Evolutionary conservation across 2,888 invertebrate genomes (phyloP), one percentile per base, ranked within the genome.

Genomic region (Zeuzera pyrina): DNA sequence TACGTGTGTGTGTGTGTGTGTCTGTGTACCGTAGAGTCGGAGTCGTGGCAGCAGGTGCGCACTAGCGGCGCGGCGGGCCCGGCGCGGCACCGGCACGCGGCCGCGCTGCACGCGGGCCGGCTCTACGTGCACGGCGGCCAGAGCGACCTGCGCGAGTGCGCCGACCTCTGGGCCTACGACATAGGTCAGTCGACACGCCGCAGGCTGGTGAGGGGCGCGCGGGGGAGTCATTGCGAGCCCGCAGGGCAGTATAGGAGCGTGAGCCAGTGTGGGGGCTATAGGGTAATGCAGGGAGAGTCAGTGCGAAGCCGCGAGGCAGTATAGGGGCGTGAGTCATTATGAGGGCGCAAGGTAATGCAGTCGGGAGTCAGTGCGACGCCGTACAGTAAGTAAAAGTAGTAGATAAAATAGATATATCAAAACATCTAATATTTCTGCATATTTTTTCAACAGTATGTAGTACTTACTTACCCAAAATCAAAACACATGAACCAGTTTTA

Each of bases 121-220:
- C 91, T 95, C 86, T 95, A 93, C 89, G 87, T 95, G 57, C 94
- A 92, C 71, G 95, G 93, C 11, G 95, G 95, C 0, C 93, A 92
- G 91, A 91, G 91, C 41, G 93, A 94, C 78, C 86, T 95, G 35
- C 88, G 90, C 44, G 91, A 89, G 49, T 86, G 89, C 51, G 79
- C 84, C 35, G 94, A 94, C 67, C 88, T 93, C 38, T 94, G 93
- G 93, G 85, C 86, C 57, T 93, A 91, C 86, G 91, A 91, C 65
- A 89, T 90, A 39, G 74, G 89, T 89, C 35, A 68, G 72, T 63
- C 12, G 27, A 3, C 7, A 2, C 10, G 22, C 10, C 15, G 10
- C 13, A 12, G 2, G 0, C 25, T 1, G 8, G 8, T 1, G 11
- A 0, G 15, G 11, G 13, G n/a, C n/a, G 11, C 13, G 7, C 19